Evolutionary conservation across 2,113 vertebrate genomes (phyloP), one percentile per base, ranked within the genome.

Genomic region (Xiphophorus couchianus): DNA sequence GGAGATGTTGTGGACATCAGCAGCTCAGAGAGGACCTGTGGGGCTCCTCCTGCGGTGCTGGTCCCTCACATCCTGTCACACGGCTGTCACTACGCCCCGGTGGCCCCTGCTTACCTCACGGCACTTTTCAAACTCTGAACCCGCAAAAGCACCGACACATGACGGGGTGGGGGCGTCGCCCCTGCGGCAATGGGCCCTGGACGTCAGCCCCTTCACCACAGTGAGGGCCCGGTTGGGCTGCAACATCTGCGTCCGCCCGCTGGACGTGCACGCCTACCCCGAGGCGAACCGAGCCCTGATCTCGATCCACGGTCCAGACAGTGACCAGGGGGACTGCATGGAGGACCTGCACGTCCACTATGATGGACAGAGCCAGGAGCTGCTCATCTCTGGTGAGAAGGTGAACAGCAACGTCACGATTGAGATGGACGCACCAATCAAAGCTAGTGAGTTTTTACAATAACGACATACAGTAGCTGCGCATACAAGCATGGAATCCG

Each of bases 241-340:
- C 84, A 94, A 93, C 76, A 91, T 98, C 72, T 91, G 92, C 3
- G 84, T 97, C 68, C 80, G 84, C 2, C 89, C 96, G 6, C 88
- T 97, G 77, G 97, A 98, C 76, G 95, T 94, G 0, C 94, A 95
- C 78, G 48, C 71, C 2, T 94, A 92, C 74, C 96, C 95, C 0
- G 88, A 91, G 15, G 93, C 94, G 0, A 92, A 97, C 91, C 93
- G 93, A 22, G 95, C 95, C 14, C 90, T 96, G 25, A 90, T 98
- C 5, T 67, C 86, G 0, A 89, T 96, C 3, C 90, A 86, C 33
- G 88, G 94, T n/a, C 48, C 85, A 28, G 84, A 79, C 61, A 62
- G 66, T 3, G 66, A 69, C 60, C 86, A 70, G 27, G 81, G 65
- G 54, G 35, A 76, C 30, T 79, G 76, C 29, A 86, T 84, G 75